A percentile compares a stretch with the other conserved stretches of the same genome.
Evolutionary conservation across 2,888 invertebrate genomes (phyloP).

Genomic region (Galeopsomyia nigrocyanea): DNA sequence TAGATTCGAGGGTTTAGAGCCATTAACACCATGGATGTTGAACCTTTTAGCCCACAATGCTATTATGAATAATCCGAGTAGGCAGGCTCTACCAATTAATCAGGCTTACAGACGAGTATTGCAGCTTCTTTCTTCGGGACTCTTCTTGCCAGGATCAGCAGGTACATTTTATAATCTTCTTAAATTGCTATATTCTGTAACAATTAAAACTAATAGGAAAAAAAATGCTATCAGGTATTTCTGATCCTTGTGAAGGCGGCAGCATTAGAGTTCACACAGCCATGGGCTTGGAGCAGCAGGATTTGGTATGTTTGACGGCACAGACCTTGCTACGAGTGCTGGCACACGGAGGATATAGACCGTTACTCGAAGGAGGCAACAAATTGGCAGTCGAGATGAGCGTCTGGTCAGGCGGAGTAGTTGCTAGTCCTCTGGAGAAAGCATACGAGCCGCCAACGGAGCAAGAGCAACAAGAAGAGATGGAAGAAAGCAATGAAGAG

Average conservation of each 20-base stretch:
- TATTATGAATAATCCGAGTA: conserved; percentile 94
- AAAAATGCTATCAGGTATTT: conserved; percentile 72
- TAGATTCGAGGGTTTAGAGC: conserved; percentile 90
- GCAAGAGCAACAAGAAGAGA: conserved; percentile 81
- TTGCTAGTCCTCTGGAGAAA: conserved; percentile 94
- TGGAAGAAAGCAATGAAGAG: conserved; percentile 77
- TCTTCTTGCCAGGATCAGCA: conserved; percentile 94
- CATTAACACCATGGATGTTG: conserved; percentile 96
- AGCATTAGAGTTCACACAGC: conserved; percentile 91
- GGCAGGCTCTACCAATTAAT: conserved; percentile 93
- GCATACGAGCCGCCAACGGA: conserved; percentile 88
- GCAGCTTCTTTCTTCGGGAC: conserved; percentile 91
- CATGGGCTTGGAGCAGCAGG: conserved; percentile 92
- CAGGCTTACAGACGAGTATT: conserved; percentile 89
- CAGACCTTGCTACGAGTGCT: conserved; percentile 93
- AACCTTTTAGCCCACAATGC: conserved; percentile 96
- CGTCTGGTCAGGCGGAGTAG: conserved; percentile 93
- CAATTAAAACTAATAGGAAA: too few relatives aligned
- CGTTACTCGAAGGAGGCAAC: conserved; percentile 80
- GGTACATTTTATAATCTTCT: conserved; percentile 67
- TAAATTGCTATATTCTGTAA: neutral
- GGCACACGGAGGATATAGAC: conserved; percentile 93
- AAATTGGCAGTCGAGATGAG: conserved; percentile 90
- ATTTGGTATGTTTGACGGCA: conserved; percentile 92
- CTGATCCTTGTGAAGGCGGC: conserved; percentile 94